phyloP scores from a whole-genome alignment of 2,797 vertebrate genomes.

The Prunella strophiata region DNA sequence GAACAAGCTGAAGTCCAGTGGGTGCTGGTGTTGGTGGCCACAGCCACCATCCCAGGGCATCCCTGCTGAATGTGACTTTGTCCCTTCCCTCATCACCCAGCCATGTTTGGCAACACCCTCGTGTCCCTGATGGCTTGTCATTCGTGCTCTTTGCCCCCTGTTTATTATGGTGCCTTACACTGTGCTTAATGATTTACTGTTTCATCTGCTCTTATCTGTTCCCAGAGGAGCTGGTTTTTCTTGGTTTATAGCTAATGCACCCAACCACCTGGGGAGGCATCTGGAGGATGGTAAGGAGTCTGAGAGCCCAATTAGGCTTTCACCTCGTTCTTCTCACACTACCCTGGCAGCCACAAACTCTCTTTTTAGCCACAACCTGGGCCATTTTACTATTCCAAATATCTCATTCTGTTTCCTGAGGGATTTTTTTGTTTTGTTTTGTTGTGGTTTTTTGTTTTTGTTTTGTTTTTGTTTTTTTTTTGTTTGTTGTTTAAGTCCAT shows the following conservation, averaged over 20 bases:
- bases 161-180: not conserved
- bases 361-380: not conserved
- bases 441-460: not conserved
- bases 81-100: not conserved
- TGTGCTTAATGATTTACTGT: conserved; percentile 58
- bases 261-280: not conserved
- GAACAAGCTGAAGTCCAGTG: not conserved
- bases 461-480: not conserved
- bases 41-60: not conserved
- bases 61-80: not conserved
- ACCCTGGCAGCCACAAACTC: not conserved
- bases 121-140: not conserved
- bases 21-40: not conserved
- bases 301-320: accelerated
- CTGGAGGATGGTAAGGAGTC: not conserved
- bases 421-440: not conserved
- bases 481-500: too few relatives aligned
- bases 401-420: not conserved
- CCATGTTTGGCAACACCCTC: accelerated
- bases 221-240: not conserved
- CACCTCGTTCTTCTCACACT: not conserved
- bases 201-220: not conserved
- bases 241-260: not conserved
- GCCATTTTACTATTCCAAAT: not conserved
- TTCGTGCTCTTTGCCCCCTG: not conserved